Percentiles rank a stretch among this genome's conserved stretches.
These are phyloP conservation scores for Pseudois nayaur DNA, from an alignment of 2,113 vertebrate species.

Conservation along the genomic window DNA sequence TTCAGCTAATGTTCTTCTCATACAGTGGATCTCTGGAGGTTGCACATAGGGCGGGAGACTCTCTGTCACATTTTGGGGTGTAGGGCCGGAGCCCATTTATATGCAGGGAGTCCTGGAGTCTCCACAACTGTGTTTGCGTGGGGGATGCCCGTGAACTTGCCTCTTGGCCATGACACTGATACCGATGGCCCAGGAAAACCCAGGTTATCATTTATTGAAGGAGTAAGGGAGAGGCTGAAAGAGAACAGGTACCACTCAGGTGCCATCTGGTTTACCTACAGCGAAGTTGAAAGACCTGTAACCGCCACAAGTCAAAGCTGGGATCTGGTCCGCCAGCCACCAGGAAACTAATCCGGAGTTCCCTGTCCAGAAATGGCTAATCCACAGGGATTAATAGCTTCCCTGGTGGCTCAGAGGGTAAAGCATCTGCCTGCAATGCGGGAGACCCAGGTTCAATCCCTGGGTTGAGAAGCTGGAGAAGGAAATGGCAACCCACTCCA, in stretches of 20 bases:
- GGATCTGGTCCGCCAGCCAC: background rate
- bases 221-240: background rate
- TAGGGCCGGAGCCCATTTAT: background rate
- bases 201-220: background rate
- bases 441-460: background rate
- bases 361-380: background rate
- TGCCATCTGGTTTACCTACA: background rate
- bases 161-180: background rate
- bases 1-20: background rate
- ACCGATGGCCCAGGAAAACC: background rate
- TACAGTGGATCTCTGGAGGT: background rate
- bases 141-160: background rate
- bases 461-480: background rate
- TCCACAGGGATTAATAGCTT: background rate
- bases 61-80: background rate
- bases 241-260: background rate
- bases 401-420: background rate
- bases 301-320: background rate
- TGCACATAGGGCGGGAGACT: fast-evolving
- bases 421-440: background rate
- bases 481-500: background rate
- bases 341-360: background rate
- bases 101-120: background rate
- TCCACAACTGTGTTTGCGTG: background rate
- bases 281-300: background rate